Conservation (phyloP, 2,888 invertebrate species). For the Leptura quadrifasciata region DNA sequence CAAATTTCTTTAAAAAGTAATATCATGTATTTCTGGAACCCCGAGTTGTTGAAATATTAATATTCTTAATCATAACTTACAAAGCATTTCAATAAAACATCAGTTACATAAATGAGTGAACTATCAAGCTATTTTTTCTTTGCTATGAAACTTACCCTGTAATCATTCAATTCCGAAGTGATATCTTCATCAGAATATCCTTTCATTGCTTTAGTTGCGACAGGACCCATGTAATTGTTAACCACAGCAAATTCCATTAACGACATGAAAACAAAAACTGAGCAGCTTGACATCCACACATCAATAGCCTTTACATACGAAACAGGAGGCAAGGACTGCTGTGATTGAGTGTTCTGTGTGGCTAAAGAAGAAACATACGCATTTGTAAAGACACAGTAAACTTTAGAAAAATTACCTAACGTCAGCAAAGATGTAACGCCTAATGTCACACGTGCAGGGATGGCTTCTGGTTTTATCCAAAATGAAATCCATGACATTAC, state of each 20-base stretch:
- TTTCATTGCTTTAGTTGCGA: constrained; percentile 92
- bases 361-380: constrained; percentile 75
- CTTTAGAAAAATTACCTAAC: constrained; percentile 76
- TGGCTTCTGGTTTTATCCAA: constrained; percentile 96
- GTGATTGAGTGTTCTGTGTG: constrained; percentile 94
- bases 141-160: constrained; percentile 77
- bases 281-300: constrained; percentile 94
- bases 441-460: constrained; percentile 91
- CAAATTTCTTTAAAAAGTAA: too few relatives aligned
- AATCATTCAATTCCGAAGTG: constrained; percentile 83
- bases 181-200: constrained; percentile 92
- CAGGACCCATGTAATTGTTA: constrained; percentile 90
- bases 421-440: constrained; percentile 92
- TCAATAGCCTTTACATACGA: constrained; percentile 95
- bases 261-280: constrained; percentile 93
- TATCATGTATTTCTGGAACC: too few relatives aligned
- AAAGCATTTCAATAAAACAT: too few relatives aligned
- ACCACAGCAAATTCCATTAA: constrained; percentile 94
- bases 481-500: constrained; percentile 98
- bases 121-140: too few relatives aligned
- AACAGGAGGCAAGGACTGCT: constrained; percentile 91
- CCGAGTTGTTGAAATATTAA: too few relatives aligned
- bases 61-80: too few relatives aligned
- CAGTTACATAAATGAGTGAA: too few relatives aligned
- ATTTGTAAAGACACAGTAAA: not conserved